Conservation (phyloP, 2,113 vertebrate genomes). For the Poecile atricapillus region DNA sequence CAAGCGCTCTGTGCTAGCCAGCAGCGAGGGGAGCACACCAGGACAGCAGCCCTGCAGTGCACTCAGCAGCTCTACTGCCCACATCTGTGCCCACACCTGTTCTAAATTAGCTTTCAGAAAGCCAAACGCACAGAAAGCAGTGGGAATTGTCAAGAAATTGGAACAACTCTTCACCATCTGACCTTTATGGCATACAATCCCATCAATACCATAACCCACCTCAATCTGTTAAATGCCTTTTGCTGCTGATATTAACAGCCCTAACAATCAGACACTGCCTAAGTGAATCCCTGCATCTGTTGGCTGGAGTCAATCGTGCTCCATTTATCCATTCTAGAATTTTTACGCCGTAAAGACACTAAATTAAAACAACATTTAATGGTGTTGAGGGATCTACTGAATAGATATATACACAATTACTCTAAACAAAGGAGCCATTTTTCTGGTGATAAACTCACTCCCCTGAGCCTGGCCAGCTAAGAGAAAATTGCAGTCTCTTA, state of each 20-base stretch:
- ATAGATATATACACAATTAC: background rate
- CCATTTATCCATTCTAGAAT: background rate
- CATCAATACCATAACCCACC: background rate
- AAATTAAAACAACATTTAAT: background rate
- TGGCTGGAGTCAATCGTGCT: background rate
- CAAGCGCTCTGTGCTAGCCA: background rate
- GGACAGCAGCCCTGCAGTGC: background rate
- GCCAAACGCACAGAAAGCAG: background rate
- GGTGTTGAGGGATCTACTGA: background rate
- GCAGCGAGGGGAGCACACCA: background rate
- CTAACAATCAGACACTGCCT: background rate
- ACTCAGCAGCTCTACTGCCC: background rate
- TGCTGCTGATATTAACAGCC: background rate
- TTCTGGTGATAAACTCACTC: background rate
- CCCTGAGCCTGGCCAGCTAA: background rate
- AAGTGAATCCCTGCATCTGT: background rate
- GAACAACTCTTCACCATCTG: background rate
- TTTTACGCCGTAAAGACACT: background rate
- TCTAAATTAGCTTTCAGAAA: background rate
- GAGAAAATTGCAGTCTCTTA: background rate
- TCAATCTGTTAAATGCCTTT: background rate
- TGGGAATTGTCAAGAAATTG: background rate
- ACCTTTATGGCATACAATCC: background rate
- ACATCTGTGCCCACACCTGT: fast-evolving
- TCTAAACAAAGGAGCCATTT: background rate